A percentile compares a stretch with the other conserved stretches of the same genome.
Conservation (phyloP, 2,113 vertebrate species). For the Apistogramma diplotaenia region DNA sequence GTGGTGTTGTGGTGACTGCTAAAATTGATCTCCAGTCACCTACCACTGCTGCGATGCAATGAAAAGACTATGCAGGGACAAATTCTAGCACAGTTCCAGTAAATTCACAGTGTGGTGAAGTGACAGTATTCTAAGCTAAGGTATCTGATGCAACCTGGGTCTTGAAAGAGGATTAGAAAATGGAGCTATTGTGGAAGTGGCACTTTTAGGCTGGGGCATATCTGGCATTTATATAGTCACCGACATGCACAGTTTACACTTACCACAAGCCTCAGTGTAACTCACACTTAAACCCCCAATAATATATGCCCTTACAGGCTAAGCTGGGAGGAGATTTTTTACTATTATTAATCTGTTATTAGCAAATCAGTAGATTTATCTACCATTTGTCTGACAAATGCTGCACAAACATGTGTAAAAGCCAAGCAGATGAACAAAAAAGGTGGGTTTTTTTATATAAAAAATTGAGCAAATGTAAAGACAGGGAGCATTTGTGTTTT, state of each 20-base stretch:
- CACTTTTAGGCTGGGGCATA: slow-evolving; percentile 47
- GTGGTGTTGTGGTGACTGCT: not conserved
- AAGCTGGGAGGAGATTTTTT: not conserved
- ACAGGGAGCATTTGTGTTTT: not conserved
- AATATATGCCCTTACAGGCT: not conserved
- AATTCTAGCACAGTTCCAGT: not conserved
- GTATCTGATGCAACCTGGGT: not conserved
- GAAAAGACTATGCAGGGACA: not conserved
- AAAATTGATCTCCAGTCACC: not conserved
- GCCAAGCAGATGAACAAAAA: too few species aligned
- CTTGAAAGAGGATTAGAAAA: slow-evolving; percentile 10
- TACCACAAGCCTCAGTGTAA: slow-evolving; percentile 25
- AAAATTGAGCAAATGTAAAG: not conserved
- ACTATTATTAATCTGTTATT: not conserved
- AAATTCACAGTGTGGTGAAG: too few species aligned
- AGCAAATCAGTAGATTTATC: not conserved
- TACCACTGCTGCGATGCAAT: not conserved
- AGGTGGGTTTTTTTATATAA: too few species aligned
- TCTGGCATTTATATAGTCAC: slow-evolving; percentile 57
- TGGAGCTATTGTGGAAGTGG: slow-evolving; percentile 5
- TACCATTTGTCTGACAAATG: not conserved
- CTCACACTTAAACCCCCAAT: slow-evolving; percentile 1
- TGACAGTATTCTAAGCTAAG: not conserved
- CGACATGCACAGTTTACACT: slow-evolving; percentile 53
- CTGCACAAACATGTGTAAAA: not conserved